phyloP scores from a whole-genome alignment of 2,797 vertebrate species.

The Myotis findleyi region DNA sequence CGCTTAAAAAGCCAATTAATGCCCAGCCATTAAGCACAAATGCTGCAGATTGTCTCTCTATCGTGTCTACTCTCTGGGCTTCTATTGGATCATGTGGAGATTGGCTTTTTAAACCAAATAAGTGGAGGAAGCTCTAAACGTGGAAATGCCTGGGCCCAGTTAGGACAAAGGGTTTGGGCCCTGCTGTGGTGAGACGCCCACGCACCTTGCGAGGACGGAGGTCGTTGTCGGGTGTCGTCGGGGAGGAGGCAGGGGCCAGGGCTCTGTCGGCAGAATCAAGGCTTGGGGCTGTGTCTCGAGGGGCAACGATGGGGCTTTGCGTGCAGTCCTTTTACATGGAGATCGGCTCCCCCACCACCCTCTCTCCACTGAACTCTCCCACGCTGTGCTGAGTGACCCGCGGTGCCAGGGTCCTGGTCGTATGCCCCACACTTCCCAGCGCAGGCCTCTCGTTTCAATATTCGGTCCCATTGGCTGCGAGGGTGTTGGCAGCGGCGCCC shows the following conservation, averaged over 20 bases:
- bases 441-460: not conserved
- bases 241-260: not conserved
- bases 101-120: conserved; percentile 52
- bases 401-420: not conserved
- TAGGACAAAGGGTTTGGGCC: conserved; percentile 5
- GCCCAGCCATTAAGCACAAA: conserved; percentile 61
- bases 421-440: not conserved
- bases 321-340: not conserved
- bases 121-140: conserved; percentile 22
- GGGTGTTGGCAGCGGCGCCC: not conserved
- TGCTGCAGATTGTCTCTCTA: conserved; percentile 23
- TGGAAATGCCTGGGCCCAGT: conserved; percentile 1
- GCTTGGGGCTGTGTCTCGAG: not conserved
- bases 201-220: not conserved
- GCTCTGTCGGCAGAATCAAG: not conserved
- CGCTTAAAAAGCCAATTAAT: conserved; percentile 63
- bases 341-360: not conserved
- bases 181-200: not conserved
- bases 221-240: not conserved
- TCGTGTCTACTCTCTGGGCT: conserved; percentile 57
- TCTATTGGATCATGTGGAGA: conserved; percentile 30
- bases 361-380: not conserved
- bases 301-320: not conserved
- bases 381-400: not conserved
- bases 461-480: not conserved